Conservation (phyloP, 2,888 invertebrate species). For the Dicyrtoma fusca region DNA sequence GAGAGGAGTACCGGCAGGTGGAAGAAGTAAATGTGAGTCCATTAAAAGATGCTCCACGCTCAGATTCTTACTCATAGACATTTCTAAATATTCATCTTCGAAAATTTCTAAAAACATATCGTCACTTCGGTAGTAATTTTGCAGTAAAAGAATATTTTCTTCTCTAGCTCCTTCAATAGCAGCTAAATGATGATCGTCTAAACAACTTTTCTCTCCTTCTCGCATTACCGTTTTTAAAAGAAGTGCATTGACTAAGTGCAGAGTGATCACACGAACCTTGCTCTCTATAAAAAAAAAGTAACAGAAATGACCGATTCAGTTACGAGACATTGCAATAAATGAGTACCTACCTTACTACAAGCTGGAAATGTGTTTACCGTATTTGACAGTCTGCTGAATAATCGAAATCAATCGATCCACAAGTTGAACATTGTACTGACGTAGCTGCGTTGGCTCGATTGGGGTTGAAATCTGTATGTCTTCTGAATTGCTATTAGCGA, state of each 20-base stretch:
- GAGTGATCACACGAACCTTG: conserved; percentile 85
- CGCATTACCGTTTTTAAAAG: conserved; percentile 70
- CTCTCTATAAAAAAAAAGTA: conserved; percentile 65
- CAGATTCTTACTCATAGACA: conserved; percentile 75
- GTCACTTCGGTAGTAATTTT: conserved; percentile 93
- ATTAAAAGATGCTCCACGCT: conserved; percentile 95
- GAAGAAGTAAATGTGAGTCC: conserved; percentile 92
- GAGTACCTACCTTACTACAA: too few relatives aligned
- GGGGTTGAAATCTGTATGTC: too few relatives aligned
- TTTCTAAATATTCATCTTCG: conserved; percentile 95
- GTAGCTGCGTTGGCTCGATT: too few relatives aligned
- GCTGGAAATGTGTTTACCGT: too few relatives aligned
- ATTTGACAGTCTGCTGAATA: conserved; percentile 81
- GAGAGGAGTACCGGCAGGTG: conserved; percentile 93
- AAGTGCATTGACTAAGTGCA: conserved; percentile 84
- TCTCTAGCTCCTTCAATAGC: conserved; percentile 73
- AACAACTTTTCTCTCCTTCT: conserved; percentile 57
- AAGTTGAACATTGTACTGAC: conserved; percentile 74
- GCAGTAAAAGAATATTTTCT: conserved; percentile 79
- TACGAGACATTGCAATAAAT: too few relatives aligned
- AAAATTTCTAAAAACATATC: conserved; percentile 99
- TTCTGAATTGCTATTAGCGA: too few relatives aligned
- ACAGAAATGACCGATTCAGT: too few relatives aligned
- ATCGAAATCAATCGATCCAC: conserved; percentile 83
- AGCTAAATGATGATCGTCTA: conserved; percentile 69